Base-by-base conservation (phyloP, 2,113 vertebrate genomes). In the Halcyon malimbica region DNA sequence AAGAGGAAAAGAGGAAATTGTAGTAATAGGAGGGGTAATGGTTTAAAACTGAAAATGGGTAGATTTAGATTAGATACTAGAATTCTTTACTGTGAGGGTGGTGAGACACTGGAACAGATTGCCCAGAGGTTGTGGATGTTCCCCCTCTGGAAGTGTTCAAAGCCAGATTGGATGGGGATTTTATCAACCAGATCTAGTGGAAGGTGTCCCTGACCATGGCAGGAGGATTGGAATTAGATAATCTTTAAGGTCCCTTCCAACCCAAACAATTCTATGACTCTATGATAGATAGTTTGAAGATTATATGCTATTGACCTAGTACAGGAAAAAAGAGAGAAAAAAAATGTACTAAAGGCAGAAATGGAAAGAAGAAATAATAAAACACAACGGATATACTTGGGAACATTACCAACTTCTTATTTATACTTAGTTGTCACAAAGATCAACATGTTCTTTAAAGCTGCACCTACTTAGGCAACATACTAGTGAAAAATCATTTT, bases 351-450 rank as follows among this genome's bases (percentile, higher is more conserved):
- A 4, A 63, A 94, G 60, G 59, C 54, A 93, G 60, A 93, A 92
- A 89, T 48, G 28, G 56, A 80, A 93, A 77, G 63, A 90, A 90
- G 39, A 90, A 88, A 81, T 39, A 78, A 90, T 56, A 89, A 87
- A 92, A 85, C 11, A n/a, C 11, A 56, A 68, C 13, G 18, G n/a
- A 93, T 78, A 51, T 56, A 90, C 75, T 79, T 6, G 3, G 35
- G 69, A 87, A 92, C 86, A 82, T 84, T 84, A 73, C 62, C 65
- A 93, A 42, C 77, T 79, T 71, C 68, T 89, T 89, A 71, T 84
- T 94, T 81, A 92, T 75, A 97, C 92, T 93, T 91, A 96, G 89
- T 53, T 94, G 81, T 87, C 94, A 89, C 53, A 87, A 87, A 94
- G 92, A 92, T 91, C 86, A 92, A 87, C 2, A 2, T 93, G 89